A percentile compares a stretch with the other conserved stretches of the same genome.
These are phyloP conservation scores for Rhodeus uyekii DNA, from an alignment of 2,797 vertebrate species.

Conservation along the genomic window DNA sequence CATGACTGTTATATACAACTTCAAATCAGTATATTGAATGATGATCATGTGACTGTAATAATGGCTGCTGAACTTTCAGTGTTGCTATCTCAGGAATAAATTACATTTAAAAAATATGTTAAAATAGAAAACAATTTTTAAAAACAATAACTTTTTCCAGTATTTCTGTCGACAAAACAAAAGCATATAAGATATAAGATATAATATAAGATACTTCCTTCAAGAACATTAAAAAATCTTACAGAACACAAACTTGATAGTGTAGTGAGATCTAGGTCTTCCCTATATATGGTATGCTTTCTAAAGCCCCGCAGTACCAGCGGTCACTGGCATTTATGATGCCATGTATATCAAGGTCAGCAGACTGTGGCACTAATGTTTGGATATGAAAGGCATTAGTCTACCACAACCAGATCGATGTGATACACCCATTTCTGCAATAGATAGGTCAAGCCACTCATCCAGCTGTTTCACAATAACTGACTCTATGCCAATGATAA, in stretches of 20 bases:
- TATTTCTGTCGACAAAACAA: no score
- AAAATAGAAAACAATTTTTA: not conserved
- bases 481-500: conserved; percentile 39
- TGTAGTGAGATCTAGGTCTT: not conserved
- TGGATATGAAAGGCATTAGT: conserved; percentile 30
- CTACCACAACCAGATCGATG: conserved; percentile 9
- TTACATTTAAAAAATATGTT: not conserved
- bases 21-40: not conserved
- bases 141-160: no score
- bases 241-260: not conserved
- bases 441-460: conserved; percentile 8
- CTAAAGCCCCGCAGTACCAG: not conserved
- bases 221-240: not conserved
- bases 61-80: not conserved
- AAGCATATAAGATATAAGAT: no score
- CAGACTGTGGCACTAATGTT: conserved; percentile 15
- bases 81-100: not conserved
- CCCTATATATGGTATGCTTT: not conserved
- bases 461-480: conserved; percentile 50
- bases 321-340: not conserved
- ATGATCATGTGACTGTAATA: not conserved
- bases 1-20: not conserved
- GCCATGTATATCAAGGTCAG: conserved; percentile 23
- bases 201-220: no score
- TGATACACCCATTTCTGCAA: conserved; percentile 10